Base-by-base conservation (phyloP, 2,888 invertebrate species). In the Oscheius myriophilus region DNA sequence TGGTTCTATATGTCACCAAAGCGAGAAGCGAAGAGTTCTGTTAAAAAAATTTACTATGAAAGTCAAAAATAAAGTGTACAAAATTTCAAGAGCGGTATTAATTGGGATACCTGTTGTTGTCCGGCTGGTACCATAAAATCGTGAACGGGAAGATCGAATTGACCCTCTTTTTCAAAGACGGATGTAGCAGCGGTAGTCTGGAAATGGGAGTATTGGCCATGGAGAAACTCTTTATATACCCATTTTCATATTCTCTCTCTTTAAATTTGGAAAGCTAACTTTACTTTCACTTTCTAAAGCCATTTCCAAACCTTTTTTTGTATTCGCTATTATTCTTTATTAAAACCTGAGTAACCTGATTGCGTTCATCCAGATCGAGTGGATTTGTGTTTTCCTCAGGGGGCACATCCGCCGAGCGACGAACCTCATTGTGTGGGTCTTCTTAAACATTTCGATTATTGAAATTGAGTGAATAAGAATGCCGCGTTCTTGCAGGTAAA, bases 111-210 rank as follows among this genome's bases (percentile, higher is more conserved):
- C 69, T 75, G 66, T 16, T 61, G 45, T 54, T 51, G 58, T 11
- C 81, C 82, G 26, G 80, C 82, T 0, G 81, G 78, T n/a, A 82
- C 65, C 81, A 82, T 80, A 46, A 82, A 78, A 42, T 81, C 82
- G 61, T 79, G 82, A 23, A 57, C 66, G 0, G 69, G 63, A 21
- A 73, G 76, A 58, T 82, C 82, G 53, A 82, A 82, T 58, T 33
- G 11, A 12, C 52, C 52, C 1, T 42, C 52, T 7, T 23, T 14
- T 11, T 46, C 46, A 46, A 21, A 33, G 41, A 16, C 53, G 52
- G 41, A 39, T 16, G 11, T 7, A 52, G 7, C 52, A 16, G 16
- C 9, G 21, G 33, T n/a, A 6, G 14, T 23, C 61, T 46, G n/a
- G 16, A 18, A 16, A 46, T 46, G 46, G n/a, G n/a, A n/a, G n/a